Evolutionary conservation across 2,888 invertebrate genomes (phyloP).

Genomic region (Diplolepis rosae): DNA sequence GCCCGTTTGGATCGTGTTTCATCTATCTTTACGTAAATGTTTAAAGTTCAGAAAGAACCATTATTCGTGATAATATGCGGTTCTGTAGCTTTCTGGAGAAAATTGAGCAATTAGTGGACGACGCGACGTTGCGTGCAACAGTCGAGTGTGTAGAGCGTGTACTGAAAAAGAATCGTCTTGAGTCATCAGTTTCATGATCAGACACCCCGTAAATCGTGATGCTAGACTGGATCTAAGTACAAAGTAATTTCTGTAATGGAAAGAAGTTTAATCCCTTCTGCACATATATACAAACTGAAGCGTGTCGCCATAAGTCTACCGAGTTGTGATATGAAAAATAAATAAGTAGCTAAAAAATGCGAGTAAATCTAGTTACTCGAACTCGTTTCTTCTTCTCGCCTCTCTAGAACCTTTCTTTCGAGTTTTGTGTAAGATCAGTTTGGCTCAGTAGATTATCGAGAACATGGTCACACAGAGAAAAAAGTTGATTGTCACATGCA

Average conservation of each 20-base stretch:
- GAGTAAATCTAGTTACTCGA: slow-evolving; percentile 65
- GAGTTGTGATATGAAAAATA: slow-evolving; percentile 64
- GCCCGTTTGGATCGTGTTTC: neutral
- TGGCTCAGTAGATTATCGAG: no score
- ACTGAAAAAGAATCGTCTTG: neutral
- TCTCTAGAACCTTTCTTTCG: no score
- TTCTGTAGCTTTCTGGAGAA: slow-evolving; percentile 48
- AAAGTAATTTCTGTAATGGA: neutral
- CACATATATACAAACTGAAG: slow-evolving; percentile 49
- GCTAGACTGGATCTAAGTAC: no score
- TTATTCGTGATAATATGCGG: slow-evolving; percentile 42
- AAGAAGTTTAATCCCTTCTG: neutral
- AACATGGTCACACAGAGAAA: no score
- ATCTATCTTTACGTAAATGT: neutral
- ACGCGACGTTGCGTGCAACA: slow-evolving; percentile 56
- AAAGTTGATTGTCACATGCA: no score
- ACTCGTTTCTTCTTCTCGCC: slow-evolving; percentile 40
- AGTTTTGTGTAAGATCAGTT: no score
- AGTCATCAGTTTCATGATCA: neutral
- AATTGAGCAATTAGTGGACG: slow-evolving; percentile 62
- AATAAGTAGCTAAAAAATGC: slow-evolving; percentile 68
- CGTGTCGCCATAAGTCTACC: slow-evolving; percentile 66
- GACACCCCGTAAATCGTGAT: neutral
- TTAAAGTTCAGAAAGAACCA: slow-evolving; percentile 29
- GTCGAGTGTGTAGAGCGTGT: neutral